phyloP scores from a whole-genome alignment of 2,888 invertebrate species.

The Uloborus plumipes region DNA sequence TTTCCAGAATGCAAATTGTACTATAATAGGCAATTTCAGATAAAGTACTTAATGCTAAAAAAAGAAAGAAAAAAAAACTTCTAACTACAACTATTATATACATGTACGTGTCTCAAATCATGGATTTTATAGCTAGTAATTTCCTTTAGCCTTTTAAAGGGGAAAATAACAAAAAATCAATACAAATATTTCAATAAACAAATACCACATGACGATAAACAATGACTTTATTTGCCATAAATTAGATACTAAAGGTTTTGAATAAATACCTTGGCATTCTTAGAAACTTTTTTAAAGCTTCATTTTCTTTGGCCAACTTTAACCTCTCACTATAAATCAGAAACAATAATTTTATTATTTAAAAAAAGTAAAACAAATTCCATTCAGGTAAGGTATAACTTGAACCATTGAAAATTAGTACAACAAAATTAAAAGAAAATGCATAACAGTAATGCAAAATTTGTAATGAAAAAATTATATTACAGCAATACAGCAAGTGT shows the following conservation, averaged over 20 bases:
- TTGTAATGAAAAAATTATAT: not conserved
- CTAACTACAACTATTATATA: too few relatives aligned
- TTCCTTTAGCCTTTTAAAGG: too few relatives aligned
- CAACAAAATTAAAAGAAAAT: too few relatives aligned
- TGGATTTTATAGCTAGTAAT: too few relatives aligned
- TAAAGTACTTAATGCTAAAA: too few relatives aligned
- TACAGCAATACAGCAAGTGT: not conserved
- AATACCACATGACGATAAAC: too few relatives aligned
- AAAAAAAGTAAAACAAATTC: not conserved
- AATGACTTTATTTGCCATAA: not conserved
- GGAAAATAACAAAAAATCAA: not conserved
- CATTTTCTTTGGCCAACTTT: constrained; percentile 43
- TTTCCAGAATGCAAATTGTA: too few relatives aligned
- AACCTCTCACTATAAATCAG: constrained; percentile 26
- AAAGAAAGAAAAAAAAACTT: too few relatives aligned
- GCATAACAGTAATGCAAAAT: not conserved
- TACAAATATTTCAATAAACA: not conserved
- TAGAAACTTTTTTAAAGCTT: constrained; percentile 30
- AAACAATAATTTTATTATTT: not conserved
- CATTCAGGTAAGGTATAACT: not conserved
- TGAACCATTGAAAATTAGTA: not conserved
- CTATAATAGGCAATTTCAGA: too few relatives aligned
- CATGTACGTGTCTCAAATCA: too few relatives aligned
- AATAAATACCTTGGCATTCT: constrained; percentile 30
- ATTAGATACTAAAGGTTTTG: not conserved